Evolutionary conservation across 1,140 invertebrate species (phyloP), one percentile per base, ranked within the genome.

Genomic region (Vollenhovia emeryi): DNA sequence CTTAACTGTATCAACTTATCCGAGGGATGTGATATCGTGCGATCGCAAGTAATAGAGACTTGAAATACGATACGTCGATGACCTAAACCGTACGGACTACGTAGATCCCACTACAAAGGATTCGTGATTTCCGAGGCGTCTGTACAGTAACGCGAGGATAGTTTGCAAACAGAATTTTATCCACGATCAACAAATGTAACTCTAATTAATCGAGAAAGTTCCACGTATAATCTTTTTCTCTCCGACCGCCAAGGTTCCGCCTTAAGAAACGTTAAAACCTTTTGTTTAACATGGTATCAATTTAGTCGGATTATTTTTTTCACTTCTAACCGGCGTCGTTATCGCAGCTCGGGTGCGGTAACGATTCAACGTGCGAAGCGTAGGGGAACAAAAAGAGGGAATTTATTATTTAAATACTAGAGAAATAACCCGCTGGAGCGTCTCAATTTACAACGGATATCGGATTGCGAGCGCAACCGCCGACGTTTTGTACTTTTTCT

Each of bases 361-460:
- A 76, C 24, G 18, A 15, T 76, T 30, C 7, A 30, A 62, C 8
- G 43, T 21, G 60, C 1, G 13, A 48, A 50, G 50, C 36, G 0
- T 1, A 4, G n/a, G n/a, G n/a, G n/a, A n/a, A n/a, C n/a, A n/a
- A n/a, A 36, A 24, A 68, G 27, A 36, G 36, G 11, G 3, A 68
- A 13, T 68, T 50, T 40, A 52, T 11, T 36, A 33, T 66, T 50
- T 52, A 66, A 79, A 36, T 66, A 79, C 33, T 43, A 36, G n/a
- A 66, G 15, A 68, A 36, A 79, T 79, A 79, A 15, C 8, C 21
- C 55, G 21, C 18, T 24, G 27, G n/a, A 15, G 13, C 6, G 27
- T 82, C 50, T 73, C 50, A 82, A 71, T 82, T 73, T 43, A 55
- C 33, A 82, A 33, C 21, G 66, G 11, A 57, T 82, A 82, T 73